Evolutionary conservation across 2,888 invertebrate genomes (phyloP).

Genomic region (Apodemia hepburni): DNA sequence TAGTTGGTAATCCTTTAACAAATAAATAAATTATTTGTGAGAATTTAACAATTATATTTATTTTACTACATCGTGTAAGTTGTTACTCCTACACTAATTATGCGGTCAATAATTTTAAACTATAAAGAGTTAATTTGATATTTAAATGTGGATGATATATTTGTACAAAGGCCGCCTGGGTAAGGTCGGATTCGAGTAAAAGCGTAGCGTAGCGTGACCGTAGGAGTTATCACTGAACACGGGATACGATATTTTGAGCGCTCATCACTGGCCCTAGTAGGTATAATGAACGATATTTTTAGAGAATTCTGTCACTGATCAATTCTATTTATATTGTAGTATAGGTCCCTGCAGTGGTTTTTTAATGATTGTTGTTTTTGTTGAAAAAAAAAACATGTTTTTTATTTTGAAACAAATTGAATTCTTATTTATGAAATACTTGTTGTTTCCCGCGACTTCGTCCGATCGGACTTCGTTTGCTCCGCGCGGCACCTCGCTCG

Average conservation of each 20-base stretch:
- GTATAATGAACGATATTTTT: not conserved
- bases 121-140: not conserved
- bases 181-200: not conserved
- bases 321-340: not conserved
- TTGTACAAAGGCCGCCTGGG: not conserved
- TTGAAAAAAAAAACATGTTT: too few relatives aligned
- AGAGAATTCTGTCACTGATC: not conserved
- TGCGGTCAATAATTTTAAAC: not conserved
- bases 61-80: too few relatives aligned
- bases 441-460: too few relatives aligned
- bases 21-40: too few relatives aligned
- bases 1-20: too few relatives aligned
- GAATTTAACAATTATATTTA: too few relatives aligned
- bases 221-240: not conserved
- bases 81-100: not conserved
- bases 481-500: too few relatives aligned
- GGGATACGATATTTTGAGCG: not conserved
- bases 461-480: too few relatives aligned
- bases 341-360: not conserved
- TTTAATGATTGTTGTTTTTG: too few relatives aligned
- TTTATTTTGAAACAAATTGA: too few relatives aligned
- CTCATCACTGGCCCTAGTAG: not conserved
- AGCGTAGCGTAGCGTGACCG: not conserved
- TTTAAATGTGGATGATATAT: not conserved
- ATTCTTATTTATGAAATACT: too few relatives aligned